A percentile compares a stretch with the other conserved stretches of the same genome.
These are phyloP conservation scores for Hippopotamus amphibius DNA, from an alignment of 2,113 vertebrate genomes.

Conservation along the genomic window DNA sequence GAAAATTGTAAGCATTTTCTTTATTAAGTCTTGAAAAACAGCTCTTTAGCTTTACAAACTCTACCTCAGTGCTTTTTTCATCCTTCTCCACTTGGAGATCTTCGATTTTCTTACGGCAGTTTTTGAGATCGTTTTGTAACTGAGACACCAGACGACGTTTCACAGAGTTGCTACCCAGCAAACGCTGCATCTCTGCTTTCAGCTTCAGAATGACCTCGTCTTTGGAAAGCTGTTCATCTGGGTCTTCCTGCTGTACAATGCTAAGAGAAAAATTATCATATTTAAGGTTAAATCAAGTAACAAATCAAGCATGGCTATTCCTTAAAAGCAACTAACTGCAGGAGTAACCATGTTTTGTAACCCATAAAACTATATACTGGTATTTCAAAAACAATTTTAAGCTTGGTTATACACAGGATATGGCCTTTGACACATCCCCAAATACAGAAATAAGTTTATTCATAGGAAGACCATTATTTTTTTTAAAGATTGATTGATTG, in stretches of 20 bases:
- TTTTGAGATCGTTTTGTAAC: constrained; percentile 91
- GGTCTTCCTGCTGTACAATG: constrained; percentile 72
- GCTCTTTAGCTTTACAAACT: background rate
- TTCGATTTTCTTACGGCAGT: constrained; percentile 82
- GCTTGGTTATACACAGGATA: background rate
- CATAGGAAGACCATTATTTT: background rate
- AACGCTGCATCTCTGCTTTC: constrained; percentile 92
- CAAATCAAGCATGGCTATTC: background rate
- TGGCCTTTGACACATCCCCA: background rate
- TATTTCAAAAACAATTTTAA: constrained; percentile 55
- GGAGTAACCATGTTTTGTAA: background rate
- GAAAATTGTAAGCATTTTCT: background rate
- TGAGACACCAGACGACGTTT: constrained; percentile 92
- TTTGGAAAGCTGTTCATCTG: constrained; percentile 87
- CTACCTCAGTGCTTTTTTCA: constrained; percentile 81
- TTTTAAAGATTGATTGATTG: no score
- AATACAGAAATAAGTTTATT: background rate
- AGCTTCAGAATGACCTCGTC: constrained; percentile 91
- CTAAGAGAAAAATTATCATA: constrained; percentile 71
- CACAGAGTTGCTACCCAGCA: constrained; percentile 91
- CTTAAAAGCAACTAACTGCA: background rate
- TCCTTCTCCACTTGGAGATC: constrained; percentile 87
- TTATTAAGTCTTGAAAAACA: background rate
- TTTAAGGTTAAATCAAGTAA: background rate
- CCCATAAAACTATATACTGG: background rate